Percentiles rank a stretch among this genome's conserved stretches.
These are phyloP conservation scores for Strigops habroptila DNA, from an alignment of 2,113 vertebrate species.

Conservation along the genomic window DNA sequence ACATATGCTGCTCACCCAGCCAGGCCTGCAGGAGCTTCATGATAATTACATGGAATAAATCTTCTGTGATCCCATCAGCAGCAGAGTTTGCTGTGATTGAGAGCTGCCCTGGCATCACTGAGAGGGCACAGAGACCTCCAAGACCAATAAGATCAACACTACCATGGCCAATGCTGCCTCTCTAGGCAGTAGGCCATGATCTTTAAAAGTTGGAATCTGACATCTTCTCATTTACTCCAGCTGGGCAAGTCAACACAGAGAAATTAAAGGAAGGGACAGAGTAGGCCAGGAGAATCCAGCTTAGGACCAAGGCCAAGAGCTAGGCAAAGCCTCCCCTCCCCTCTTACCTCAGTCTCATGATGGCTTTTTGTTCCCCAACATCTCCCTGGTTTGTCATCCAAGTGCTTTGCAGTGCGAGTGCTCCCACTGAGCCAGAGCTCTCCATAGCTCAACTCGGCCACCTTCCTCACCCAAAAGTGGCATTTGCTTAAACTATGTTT, in stretches of 20 bases:
- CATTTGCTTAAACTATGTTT: not conserved
- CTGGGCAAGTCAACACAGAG: not conserved
- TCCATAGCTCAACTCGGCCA: not conserved
- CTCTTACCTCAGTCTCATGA: not conserved
- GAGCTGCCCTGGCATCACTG: not conserved
- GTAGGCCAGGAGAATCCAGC: not conserved
- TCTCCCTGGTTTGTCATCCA: not conserved
- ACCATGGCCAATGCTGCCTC: not conserved
- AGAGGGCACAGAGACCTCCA: not conserved
- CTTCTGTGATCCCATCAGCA: not conserved
- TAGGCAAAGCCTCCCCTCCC: not conserved
- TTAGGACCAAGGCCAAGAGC: not conserved
- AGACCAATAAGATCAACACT: not conserved
- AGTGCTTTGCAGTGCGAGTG: not conserved
- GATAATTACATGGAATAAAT: not conserved
- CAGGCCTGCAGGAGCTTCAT: not conserved
- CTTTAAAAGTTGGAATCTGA: not conserved
- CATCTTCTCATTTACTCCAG: not conserved
- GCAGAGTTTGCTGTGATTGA: not conserved
- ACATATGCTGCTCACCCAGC: not conserved
- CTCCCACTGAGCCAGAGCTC: not conserved
- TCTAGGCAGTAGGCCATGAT: not conserved
- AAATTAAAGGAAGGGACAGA: not conserved
- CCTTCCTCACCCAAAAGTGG: not conserved
- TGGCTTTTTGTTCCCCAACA: rapidly evolving